Evolutionary conservation across 2,113 vertebrate genomes (phyloP), one percentile per base, ranked within the genome.

Genomic region (Stigmatopora nigra): DNA sequence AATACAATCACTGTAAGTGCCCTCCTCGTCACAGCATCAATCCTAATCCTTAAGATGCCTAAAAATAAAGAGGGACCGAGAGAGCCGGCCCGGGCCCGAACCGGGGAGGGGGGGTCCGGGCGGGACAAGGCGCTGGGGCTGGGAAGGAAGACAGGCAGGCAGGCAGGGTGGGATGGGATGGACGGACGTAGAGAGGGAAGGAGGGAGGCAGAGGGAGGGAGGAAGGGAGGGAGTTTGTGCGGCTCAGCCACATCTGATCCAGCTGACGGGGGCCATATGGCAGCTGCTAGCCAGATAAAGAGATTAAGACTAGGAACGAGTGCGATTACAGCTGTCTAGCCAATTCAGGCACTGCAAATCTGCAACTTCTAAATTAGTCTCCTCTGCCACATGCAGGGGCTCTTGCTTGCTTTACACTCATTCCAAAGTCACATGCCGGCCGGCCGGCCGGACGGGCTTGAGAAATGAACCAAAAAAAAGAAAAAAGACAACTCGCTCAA

Each of bases 201-300:
- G 61, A 70, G 62, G 70, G 59, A 60, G 49, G 53, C 65, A 64
- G 65, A 57, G 55, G 38, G 63, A 64, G 63, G 49, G 59, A 56
- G 77, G 66, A 6, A 44, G 78, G 66, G 79, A 63, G 72, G 56
- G 72, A 38, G 79, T 73, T 75, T 59, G 92, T 94, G 25, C 25
- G 95, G 97, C 96, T 99, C 96, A 98, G 93, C 93, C 97, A 98
- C 97, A 99, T 98, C 97, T 98, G 96, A 99, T 97, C 94, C 97
- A 99, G 97, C 96, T 98, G 97, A 98, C 97, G 93, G 93, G 93
- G 94, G 94, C 95, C 97, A 98, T 99, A 98, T 98, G 97, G 97
- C 96, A 99, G 97, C 97, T 99, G 97, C 97, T 95, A 94, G 94
- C 94, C 95, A 98, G 97, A 99, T 99, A 99, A 98, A 99, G 97